Evolutionary conservation across 2,113 vertebrate species (phyloP).

Genomic region (Gymnobelideus leadbeateri): DNA sequence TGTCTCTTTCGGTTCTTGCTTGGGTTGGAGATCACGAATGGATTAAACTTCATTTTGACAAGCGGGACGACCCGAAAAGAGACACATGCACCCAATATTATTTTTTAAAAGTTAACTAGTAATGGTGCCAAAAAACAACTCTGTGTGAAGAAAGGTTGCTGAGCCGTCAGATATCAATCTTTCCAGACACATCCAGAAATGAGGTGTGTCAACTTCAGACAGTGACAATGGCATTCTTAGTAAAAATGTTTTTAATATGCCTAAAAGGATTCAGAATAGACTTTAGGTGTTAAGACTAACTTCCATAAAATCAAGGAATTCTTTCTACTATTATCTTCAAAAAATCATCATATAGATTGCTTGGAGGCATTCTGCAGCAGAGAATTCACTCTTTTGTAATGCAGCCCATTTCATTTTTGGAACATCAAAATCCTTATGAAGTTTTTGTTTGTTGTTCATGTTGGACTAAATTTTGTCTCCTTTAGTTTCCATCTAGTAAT

Average conservation of each 20-base stretch:
- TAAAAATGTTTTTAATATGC: not conserved
- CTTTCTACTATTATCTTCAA: not conserved
- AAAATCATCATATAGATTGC: not conserved
- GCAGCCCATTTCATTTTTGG: not conserved
- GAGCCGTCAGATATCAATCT: not conserved
- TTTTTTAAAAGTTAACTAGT: conserved; percentile 5
- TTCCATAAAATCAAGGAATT: not conserved
- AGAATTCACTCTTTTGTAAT: not conserved
- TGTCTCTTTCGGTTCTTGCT: no score
- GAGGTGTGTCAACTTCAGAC: not conserved
- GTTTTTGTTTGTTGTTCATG: not conserved
- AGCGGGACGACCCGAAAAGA: no score
- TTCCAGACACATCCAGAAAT: not conserved
- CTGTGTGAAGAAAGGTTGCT: not conserved
- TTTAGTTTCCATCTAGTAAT: not conserved
- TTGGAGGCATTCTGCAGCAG: not conserved
- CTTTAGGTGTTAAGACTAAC: not conserved
- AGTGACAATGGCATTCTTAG: not conserved
- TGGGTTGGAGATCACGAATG: no score
- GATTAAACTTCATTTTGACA: no score
- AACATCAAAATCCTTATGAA: not conserved
- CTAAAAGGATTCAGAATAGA: not conserved
- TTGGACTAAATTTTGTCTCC: no score
- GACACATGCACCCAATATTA: no score
- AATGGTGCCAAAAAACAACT: not conserved